phyloP scores from a whole-genome alignment of 37 sponge, comb jelly and placozoan genomes.

The Axinella damicornis region DNA sequence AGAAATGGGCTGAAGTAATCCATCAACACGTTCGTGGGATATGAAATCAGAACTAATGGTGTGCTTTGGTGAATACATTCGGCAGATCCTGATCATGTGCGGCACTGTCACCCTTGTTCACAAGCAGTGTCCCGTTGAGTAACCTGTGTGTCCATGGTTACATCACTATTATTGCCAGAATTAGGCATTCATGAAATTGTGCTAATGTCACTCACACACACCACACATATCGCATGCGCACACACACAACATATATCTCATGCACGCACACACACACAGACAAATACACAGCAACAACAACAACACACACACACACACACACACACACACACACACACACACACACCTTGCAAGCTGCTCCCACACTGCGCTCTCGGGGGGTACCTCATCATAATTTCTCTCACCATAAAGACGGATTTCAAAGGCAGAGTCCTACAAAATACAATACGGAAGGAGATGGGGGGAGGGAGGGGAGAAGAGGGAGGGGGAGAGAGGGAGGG shows the following conservation, averaged over 20 bases:
- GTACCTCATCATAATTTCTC: constrained; percentile 38
- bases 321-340: not conserved
- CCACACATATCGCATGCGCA: constrained; percentile 33
- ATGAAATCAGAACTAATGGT: too few relatives aligned
- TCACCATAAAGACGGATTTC: constrained; percentile 64
- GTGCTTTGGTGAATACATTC: too few relatives aligned
- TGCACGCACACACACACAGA: constrained; percentile 23
- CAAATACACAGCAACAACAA: constrained; percentile 6
- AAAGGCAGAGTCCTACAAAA: constrained; percentile 34
- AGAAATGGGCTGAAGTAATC: too few relatives aligned
- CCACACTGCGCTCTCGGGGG: constrained; percentile 31
- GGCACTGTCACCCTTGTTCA: not conserved
- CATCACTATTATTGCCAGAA: too few relatives aligned
- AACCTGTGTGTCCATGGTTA: too few relatives aligned
- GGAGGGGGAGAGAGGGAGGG: too few relatives aligned
- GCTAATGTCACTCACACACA: constrained; percentile 16
- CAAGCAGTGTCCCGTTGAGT: too few relatives aligned
- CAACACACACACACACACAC: constrained; percentile 19
- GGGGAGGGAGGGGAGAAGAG: too few relatives aligned
- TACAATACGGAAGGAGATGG: too few relatives aligned
- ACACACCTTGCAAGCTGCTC: constrained; percentile 30
- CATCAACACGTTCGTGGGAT: too few relatives aligned
- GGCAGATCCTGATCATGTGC: too few relatives aligned
- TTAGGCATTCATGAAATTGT: too few relatives aligned
- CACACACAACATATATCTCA: constrained; percentile 52